Conservation (phyloP, 1,140 invertebrate genomes). For the Procambarus virginalis region DNA sequence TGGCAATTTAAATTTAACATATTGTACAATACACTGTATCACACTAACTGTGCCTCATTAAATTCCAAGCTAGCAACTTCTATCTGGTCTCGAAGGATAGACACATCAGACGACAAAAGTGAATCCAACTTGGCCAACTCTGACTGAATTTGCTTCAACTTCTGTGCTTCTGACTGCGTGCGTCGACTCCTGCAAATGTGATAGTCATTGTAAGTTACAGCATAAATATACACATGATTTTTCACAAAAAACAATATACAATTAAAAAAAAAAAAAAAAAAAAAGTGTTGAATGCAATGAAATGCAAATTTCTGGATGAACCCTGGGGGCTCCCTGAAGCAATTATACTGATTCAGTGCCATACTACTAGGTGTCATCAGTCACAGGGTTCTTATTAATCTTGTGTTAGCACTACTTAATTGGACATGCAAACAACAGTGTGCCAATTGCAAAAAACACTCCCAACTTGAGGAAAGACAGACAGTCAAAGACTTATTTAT, state of each 20-base stretch:
- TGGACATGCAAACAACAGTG: too few relatives aligned
- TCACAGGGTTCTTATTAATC: too few relatives aligned
- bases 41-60: slow-evolving; percentile 76
- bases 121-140: slow-evolving; percentile 83
- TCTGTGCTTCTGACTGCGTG: slow-evolving; percentile 82
- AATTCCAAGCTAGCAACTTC: slow-evolving; percentile 84
- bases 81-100: slow-evolving; percentile 84
- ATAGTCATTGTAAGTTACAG: background rate
- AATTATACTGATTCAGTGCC: too few relatives aligned
- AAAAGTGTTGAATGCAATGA: too few relatives aligned
- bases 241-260: background rate
- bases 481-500: too few relatives aligned
- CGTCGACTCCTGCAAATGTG: slow-evolving; percentile 79
- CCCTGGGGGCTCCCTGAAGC: too few relatives aligned
- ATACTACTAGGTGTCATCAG: too few relatives aligned
- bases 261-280: background rate
- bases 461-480: too few relatives aligned
- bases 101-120: slow-evolving; percentile 80
- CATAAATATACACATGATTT: background rate
- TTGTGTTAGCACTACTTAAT: too few relatives aligned
- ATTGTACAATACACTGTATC: background rate
- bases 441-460: too few relatives aligned
- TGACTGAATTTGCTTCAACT: slow-evolving; percentile 82
- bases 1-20: background rate
- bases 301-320: too few relatives aligned